Evolutionary conservation across 2,113 vertebrate genomes (phyloP).

Genomic region (Perccottus glenii): DNA sequence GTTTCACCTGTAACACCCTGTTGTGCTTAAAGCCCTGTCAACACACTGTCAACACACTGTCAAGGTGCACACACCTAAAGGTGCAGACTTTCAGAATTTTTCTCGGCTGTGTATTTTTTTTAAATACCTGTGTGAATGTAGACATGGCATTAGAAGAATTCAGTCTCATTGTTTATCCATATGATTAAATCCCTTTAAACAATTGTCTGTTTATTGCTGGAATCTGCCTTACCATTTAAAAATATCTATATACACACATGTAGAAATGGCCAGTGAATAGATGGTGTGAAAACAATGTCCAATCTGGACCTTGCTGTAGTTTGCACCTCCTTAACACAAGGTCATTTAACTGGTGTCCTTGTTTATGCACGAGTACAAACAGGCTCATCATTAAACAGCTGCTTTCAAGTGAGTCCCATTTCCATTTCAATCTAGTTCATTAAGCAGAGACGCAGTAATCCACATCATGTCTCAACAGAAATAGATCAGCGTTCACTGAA

Average conservation of each 20-base stretch:
- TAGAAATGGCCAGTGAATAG: background rate
- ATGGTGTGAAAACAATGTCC: constrained; percentile 13
- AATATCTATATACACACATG: background rate
- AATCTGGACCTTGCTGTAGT: constrained; percentile 4
- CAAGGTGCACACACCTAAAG: no score
- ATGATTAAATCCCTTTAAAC: no score
- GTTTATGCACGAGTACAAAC: constrained; percentile 55
- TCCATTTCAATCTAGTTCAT: constrained; percentile 66
- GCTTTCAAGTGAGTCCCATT: constrained; percentile 61
- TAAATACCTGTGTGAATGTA: no score
- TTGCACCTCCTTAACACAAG: constrained; percentile 19
- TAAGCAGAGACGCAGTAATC: constrained; percentile 46
- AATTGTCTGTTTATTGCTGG: no score
- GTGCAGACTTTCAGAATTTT: no score
- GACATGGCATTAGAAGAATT: no score
- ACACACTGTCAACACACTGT: no score
- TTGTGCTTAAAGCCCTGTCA: no score
- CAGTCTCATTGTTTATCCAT: no score
- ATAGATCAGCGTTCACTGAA: constrained; percentile 1
- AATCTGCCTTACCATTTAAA: no score
- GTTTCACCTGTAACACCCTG: no score
- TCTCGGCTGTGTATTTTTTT: no score
- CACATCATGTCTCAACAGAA: constrained; percentile 23
- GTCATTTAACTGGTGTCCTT: constrained; percentile 48
- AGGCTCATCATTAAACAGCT: constrained; percentile 60